Evolutionary conservation across 2,888 invertebrate genomes (phyloP).

Genomic region (Lochmaea capreae): DNA sequence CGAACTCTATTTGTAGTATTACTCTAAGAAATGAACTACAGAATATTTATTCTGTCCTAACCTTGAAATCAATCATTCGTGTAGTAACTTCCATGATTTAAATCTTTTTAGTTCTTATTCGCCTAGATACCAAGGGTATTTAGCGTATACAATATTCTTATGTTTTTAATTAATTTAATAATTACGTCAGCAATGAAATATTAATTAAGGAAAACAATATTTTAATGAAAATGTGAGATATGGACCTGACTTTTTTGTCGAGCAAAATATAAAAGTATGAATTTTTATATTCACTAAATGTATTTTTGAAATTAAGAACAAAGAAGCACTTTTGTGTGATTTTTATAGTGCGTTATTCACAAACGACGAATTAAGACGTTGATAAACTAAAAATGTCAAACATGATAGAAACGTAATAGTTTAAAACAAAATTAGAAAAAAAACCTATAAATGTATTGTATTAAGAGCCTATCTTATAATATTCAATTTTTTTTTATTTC

Average conservation of each 20-base stretch:
- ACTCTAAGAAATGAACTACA: slow-evolving; percentile 2
- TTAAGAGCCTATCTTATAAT: too few species aligned
- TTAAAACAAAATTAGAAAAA: too few species aligned
- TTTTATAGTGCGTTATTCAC: too few species aligned
- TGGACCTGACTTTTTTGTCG: background rate
- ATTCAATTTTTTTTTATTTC: slow-evolving; percentile 61
- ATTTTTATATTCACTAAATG: too few species aligned
- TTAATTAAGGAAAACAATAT: slow-evolving; percentile 1
- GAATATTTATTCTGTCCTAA: background rate
- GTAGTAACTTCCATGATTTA: slow-evolving; percentile 4
- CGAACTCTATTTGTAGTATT: too few species aligned
- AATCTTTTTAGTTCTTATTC: slow-evolving; percentile 1
- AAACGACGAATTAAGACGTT: too few species aligned
- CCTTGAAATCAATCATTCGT: slow-evolving; percentile 8
- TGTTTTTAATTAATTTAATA: slow-evolving; percentile 4
- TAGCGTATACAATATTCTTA: slow-evolving; percentile 3
- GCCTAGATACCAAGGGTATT: slow-evolving; percentile 10
- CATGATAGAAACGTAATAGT: too few species aligned
- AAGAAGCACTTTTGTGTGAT: too few species aligned
- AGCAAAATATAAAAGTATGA: too few species aligned
- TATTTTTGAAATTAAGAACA: too few species aligned
- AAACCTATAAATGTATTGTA: too few species aligned
- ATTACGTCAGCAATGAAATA: background rate
- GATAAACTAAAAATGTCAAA: too few species aligned
- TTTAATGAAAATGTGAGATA: background rate